A percentile compares a stretch with the other conserved stretches of the same genome.
Evolutionary conservation across 2,797 vertebrate genomes (phyloP).

Genomic region (Smutsia gigantea): DNA sequence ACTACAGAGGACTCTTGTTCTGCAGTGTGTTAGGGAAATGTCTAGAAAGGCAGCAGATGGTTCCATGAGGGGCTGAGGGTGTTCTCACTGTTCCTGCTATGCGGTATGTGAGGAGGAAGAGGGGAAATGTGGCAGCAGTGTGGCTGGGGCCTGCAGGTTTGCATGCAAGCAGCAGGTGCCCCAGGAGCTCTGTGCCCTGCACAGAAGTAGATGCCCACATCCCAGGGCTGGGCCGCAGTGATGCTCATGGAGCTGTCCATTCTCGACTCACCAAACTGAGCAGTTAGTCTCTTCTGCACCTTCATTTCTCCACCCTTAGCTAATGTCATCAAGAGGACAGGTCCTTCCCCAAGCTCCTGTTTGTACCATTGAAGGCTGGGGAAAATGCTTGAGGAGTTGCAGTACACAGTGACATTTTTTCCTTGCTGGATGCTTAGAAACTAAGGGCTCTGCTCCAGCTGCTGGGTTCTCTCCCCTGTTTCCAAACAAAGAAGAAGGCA

Average conservation of each 20-base stretch:
- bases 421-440: slow-evolving; percentile 41
- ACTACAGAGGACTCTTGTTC: neutral
- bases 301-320: neutral
- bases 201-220: slow-evolving; percentile 51
- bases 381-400: slow-evolving; percentile 9
- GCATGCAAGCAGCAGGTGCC: neutral
- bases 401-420: neutral
- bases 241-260: slow-evolving; percentile 57
- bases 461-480: slow-evolving; percentile 38
- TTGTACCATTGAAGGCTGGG: slow-evolving; percentile 65
- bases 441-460: slow-evolving; percentile 4
- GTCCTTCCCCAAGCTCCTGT: neutral
- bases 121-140: neutral
- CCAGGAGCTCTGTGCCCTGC: slow-evolving; percentile 29
- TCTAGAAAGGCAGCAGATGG: neutral
- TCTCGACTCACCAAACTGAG: slow-evolving; percentile 27
- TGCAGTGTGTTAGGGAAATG: neutral
- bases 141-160: neutral
- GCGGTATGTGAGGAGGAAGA: neutral
- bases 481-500: slow-evolving; percentile 39
- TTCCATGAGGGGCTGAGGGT: neutral
- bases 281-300: neutral
- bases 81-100: neutral
- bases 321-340: neutral
- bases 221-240: neutral